These are phyloP conservation scores for Protaetia brevitarsis DNA, from an alignment of 1,140 invertebrate species.

Conservation along the genomic window DNA sequence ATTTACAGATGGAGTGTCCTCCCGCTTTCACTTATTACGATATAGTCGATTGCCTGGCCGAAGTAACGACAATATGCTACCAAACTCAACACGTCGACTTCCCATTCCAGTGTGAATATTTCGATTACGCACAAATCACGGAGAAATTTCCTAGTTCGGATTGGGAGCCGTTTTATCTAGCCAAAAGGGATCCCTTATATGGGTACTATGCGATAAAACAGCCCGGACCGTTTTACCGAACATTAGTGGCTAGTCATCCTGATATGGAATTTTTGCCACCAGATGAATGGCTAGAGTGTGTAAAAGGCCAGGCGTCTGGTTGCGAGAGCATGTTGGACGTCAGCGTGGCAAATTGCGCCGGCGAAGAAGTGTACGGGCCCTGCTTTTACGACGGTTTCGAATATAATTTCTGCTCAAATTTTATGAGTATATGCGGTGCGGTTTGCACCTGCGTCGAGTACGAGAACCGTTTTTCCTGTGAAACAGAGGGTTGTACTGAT, in stretches of 20 bases:
- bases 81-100: too few species aligned
- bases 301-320: neutral
- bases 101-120: too few species aligned
- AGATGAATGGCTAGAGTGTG: too few species aligned
- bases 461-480: neutral
- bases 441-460: neutral
- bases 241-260: neutral
- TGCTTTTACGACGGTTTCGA: neutral
- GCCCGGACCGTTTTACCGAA: neutral
- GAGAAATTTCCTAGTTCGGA: too few species aligned
- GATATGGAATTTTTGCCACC: neutral
- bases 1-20: too few species aligned
- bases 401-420: neutral
- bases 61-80: too few species aligned
- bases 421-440: neutral
- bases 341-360: neutral
- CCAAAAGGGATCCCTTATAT: neutral
- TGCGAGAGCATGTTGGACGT: neutral
- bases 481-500: neutral
- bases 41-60: too few species aligned
- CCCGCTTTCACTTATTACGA: too few species aligned
- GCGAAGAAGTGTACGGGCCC: neutral
- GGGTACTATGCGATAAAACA: neutral
- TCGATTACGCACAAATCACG: too few species aligned
- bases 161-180: too few species aligned